Evolutionary conservation across 2,113 vertebrate genomes (phyloP), one percentile per base, ranked within the genome.

Genomic region (Carettochelys insculpta): DNA sequence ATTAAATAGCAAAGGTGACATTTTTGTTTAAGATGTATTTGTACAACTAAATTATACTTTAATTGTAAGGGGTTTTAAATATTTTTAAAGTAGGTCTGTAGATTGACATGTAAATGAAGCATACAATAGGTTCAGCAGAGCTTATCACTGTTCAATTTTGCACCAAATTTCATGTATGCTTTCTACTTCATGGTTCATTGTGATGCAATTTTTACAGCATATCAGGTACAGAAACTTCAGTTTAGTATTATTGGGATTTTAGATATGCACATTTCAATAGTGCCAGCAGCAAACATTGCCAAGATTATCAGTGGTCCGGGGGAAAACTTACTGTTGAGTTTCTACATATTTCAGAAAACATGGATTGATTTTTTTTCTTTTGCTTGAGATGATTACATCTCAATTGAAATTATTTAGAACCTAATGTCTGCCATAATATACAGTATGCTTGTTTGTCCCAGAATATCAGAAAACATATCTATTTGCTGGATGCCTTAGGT

Each of bases 141-240:
- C 71, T 89, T 80, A 86, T 77, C 45, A 90, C 65, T 87, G 86
- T 90, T 95, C 94, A 93, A 92, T 94, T 94, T 95, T 90, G 85
- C 89, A 94, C 81, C 93, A 89, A 83, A 96, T 95, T 95, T 93
- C 85, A 61, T 89, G 78, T 85, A 80, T 27, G 5, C 91, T 92
- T 95, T 82, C 86, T 96, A 31, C 93, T 95, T 96, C 80, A 90
- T 94, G 94, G 88, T 94, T 94, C 83, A 91, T 34, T 71, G 45
- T 83, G 71, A 77, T 93, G 52, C 0, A 38, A 90, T 86, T 97
- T 91, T 92, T 92, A 82, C 73, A 89, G 31, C 56, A 1, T 56
- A 77, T 90, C 38, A 41, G 41, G 93, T 87, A 45, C 71, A 51
- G 79, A 89, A 91, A 68, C 85, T 88, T 71, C 53, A 65, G 58